Conservation (phyloP, 2,888 invertebrate genomes). For the Pedicia rivosa region DNA sequence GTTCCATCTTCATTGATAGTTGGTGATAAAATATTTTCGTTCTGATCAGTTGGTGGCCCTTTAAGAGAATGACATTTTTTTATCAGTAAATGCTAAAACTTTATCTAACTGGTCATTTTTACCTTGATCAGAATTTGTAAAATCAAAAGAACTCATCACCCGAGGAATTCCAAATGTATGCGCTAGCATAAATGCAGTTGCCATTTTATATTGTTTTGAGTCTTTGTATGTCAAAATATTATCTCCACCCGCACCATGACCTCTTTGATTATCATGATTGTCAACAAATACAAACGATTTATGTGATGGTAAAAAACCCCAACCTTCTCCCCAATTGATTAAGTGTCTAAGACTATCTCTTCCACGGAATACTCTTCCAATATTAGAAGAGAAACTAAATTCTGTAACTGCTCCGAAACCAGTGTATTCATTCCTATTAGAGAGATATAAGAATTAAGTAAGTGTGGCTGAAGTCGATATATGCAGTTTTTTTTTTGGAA, state of each 20-base stretch:
- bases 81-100: too few relatives aligned
- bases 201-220: conserved; percentile 47
- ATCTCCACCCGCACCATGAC: conserved; percentile 37
- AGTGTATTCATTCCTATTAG: conserved; percentile 35
- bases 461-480: too few relatives aligned
- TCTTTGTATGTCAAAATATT: conserved; percentile 40
- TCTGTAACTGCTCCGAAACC: conserved; percentile 48
- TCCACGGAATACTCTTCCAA: conserved; percentile 40
- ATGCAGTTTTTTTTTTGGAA: too few relatives aligned
- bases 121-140: conserved; percentile 30
- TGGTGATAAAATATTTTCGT: conserved; percentile 34
- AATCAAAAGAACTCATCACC: conserved; percentile 66
- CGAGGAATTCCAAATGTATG: conserved; percentile 58
- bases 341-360: conserved; percentile 37
- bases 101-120: too few relatives aligned
- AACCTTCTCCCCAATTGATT: conserved; percentile 28
- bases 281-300: conserved; percentile 57
- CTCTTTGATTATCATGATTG: conserved; percentile 62
- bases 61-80: too few relatives aligned
- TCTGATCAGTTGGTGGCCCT: conserved; percentile 37
- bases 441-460: too few relatives aligned
- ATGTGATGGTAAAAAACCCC: conserved; percentile 32
- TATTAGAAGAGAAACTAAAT: conserved; percentile 32
- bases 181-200: conserved; percentile 58
- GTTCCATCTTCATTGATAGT: conserved; percentile 40